Evolutionary conservation across 2,888 invertebrate species (phyloP), one percentile per base, ranked within the genome.

Genomic region (Tenodera sinensis): DNA sequence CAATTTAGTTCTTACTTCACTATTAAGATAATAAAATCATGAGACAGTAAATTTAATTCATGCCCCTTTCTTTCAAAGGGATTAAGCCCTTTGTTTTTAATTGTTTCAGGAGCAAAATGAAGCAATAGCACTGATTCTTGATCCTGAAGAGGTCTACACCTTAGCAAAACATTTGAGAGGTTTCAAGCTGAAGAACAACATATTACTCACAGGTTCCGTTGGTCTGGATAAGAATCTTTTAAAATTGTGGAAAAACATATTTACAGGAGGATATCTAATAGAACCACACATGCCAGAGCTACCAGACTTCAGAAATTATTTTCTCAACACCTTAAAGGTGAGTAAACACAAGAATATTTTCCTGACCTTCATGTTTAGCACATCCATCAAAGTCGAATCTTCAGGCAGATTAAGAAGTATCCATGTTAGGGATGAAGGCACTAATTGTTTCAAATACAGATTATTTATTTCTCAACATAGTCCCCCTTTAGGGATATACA

Each of bases 81-180:
- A 15, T 15, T 54, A 54, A 54, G 2, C 25, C 27, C 12, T 85
- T 20, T 85, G 27, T 28, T 83, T 81, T 42, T 28, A 54, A 54
- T 81, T 12, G 25, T 90, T 90, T 20, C 87, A 92, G 92, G 91
- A 91, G 7, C 87, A 90, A 0, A 91, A 91, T 54, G 91, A 92
- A 89, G 91, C 91, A 27, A 91, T 92, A 6, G 91, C 92, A 25
- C 87, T 92, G n/a, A 90, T 92, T 82, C 89, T 92, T 88, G 92
- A 92, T 90, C 91, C 92, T 2, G 91, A 91, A 83, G 92, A 92
- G 89, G 90, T 92, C 84, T 91, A 92, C 88, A 89, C 90, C 8
- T 87, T 92, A 28, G 91, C 91, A 0, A 87, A 90, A 54, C 87
- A 90, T 34, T 83, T 90, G 14, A 90, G 90, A n/a, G 86, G 90